Evolutionary conservation across 2,113 vertebrate genomes (phyloP).

Genomic region (Nyctibius bracteatus): DNA sequence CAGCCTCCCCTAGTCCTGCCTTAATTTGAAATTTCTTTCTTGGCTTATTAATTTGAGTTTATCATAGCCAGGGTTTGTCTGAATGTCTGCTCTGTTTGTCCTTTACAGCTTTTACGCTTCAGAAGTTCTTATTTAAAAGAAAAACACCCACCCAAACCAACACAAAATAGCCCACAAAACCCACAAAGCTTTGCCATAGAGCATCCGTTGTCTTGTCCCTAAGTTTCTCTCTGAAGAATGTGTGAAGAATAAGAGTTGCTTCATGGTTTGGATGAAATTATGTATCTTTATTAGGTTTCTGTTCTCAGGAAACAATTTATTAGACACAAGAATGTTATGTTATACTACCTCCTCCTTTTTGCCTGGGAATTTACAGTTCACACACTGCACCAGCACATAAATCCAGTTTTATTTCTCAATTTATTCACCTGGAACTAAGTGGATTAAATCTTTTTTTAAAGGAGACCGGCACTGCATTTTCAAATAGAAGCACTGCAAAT

Average conservation of each 20-base stretch:
- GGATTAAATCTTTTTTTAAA: constrained; percentile 29
- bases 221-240: background rate
- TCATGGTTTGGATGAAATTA: constrained; percentile 39
- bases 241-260: background rate
- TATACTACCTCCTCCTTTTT: constrained; percentile 61
- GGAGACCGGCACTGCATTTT: constrained; percentile 42
- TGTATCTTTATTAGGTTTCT: constrained; percentile 65
- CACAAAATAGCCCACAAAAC: background rate
- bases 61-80: background rate
- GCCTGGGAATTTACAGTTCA: constrained; percentile 53
- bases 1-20: background rate
- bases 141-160: background rate
- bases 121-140: background rate
- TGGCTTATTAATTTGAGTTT: background rate
- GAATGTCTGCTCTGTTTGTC: background rate
- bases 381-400: constrained; percentile 57
- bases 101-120: background rate
- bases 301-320: constrained; percentile 73
- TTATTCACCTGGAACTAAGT: constrained; percentile 76
- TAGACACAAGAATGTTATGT: constrained; percentile 56
- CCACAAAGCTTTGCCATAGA: background rate
- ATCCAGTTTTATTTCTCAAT: constrained; percentile 75
- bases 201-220: background rate
- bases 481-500: constrained; percentile 53
- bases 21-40: background rate